Evolutionary conservation across 2,113 vertebrate species (phyloP).

Genomic region (Calidris pygmaea): DNA sequence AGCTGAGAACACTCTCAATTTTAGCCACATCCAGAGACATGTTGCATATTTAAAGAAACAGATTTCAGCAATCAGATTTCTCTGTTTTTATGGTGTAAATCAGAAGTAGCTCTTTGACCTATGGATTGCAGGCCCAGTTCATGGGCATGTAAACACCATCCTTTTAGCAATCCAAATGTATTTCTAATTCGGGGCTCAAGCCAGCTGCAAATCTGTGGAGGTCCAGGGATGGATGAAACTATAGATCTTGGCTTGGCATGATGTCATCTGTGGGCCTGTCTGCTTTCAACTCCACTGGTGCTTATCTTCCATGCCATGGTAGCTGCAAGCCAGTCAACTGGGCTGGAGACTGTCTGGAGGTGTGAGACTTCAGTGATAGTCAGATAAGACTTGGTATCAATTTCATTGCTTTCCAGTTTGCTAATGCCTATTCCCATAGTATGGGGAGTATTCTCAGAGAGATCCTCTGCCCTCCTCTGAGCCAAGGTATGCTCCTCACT

Average conservation of each 20-base stretch:
- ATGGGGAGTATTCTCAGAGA: not conserved
- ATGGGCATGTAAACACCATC: not conserved
- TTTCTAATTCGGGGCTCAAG: not conserved
- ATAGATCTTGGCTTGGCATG: not conserved
- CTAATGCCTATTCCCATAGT: not conserved
- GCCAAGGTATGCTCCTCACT: not conserved
- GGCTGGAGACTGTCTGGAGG: not conserved
- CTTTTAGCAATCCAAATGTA: not conserved
- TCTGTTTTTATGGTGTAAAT: not conserved
- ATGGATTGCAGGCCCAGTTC: not conserved
- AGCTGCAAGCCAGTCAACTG: not conserved
- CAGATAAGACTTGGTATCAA: not conserved
- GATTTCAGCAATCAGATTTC: not conserved
- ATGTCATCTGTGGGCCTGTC: not conserved
- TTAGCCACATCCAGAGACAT: not conserved
- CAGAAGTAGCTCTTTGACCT: not conserved
- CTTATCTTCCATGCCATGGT: not conserved
- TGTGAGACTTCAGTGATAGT: not conserved
- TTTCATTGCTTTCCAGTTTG: not conserved
- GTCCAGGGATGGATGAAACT: not conserved
- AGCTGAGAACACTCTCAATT: not conserved
- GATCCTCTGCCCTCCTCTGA: not conserved
- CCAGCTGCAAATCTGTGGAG: not conserved
- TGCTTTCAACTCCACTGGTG: not conserved
- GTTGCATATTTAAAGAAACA: not conserved